These are phyloP conservation scores for Eupeodes luniger DNA, from an alignment of 2,888 invertebrate species.

Conservation along the genomic window DNA sequence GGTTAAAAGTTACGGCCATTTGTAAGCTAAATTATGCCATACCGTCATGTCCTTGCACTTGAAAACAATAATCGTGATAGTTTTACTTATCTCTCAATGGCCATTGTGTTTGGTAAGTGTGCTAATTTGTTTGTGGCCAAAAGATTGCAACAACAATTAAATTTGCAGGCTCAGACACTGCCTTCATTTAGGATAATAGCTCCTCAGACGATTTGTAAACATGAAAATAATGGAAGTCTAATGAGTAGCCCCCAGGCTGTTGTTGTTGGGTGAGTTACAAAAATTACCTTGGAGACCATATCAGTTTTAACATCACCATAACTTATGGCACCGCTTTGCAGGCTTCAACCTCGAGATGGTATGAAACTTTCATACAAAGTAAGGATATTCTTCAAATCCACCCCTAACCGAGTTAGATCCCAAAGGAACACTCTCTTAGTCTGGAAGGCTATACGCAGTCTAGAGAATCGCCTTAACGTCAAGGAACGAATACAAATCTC, in stretches of 20 bases:
- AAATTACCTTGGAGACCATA: constrained; percentile 31
- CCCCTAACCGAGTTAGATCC: constrained; percentile 67
- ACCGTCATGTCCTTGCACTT: constrained; percentile 69
- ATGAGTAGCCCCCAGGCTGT: constrained; percentile 69
- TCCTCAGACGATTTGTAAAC: constrained; percentile 77
- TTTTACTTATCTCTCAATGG: constrained; percentile 15
- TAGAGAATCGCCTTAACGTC: constrained; percentile 77
- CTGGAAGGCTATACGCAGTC: constrained; percentile 77
- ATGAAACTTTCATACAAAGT: constrained; percentile 78
- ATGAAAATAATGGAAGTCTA: constrained; percentile 66
- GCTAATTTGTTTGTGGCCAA: not conserved
- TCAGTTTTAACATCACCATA: not conserved
- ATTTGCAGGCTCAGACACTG: constrained; percentile 34
- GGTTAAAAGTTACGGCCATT: constrained; percentile 5
- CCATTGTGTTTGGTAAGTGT: constrained; percentile 46
- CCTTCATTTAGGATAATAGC: constrained; percentile 78
- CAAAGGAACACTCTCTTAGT: constrained; percentile 78
- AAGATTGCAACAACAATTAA: not conserved
- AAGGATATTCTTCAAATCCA: constrained; percentile 77
- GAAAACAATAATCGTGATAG: constrained; percentile 45
- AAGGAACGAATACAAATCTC: constrained; percentile 77
- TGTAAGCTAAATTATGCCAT: constrained; percentile 44
- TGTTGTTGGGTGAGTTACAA: constrained; percentile 61
- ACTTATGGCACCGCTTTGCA: not conserved
- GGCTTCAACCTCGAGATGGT: constrained; percentile 78